Evolutionary conservation across 1,140 invertebrate species (phyloP).

Genomic region (Bicyclus anynana): DNA sequence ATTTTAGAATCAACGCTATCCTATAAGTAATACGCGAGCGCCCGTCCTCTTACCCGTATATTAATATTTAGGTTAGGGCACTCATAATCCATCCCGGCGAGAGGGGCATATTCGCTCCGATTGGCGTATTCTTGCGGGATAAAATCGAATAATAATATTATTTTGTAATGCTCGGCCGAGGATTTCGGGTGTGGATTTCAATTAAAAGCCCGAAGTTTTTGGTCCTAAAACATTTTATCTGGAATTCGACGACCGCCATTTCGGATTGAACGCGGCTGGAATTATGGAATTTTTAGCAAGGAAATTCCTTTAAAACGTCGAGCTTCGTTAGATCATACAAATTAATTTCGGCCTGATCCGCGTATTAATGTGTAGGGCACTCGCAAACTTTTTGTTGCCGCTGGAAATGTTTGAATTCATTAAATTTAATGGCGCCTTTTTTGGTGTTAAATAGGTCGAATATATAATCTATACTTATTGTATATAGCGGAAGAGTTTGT

Average conservation of each 20-base stretch:
- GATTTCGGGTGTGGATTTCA: neutral
- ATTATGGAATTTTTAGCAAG: conserved; percentile 2
- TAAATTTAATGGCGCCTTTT: neutral
- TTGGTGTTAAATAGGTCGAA: neutral
- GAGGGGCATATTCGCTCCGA: neutral
- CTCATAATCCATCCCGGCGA: neutral
- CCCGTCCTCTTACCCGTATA: neutral
- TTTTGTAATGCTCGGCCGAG: neutral
- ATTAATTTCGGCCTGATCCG: neutral
- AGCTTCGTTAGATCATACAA: neutral
- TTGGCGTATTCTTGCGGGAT: neutral
- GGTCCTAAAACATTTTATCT: neutral
- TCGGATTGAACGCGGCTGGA: neutral
- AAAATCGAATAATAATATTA: neutral
- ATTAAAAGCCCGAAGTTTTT: neutral
- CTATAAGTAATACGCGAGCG: no score
- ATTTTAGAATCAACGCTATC: no score
- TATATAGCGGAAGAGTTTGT: no score
- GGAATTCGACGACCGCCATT: neutral
- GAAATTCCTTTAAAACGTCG: neutral
- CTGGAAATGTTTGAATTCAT: neutral
- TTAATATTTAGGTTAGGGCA: neutral
- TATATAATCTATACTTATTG: no score
- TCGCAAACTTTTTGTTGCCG: neutral
- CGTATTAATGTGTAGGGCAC: neutral